phyloP scores from a whole-genome alignment of 1,140 invertebrate genomes.

The Akabosia matsudoensis region DNA sequence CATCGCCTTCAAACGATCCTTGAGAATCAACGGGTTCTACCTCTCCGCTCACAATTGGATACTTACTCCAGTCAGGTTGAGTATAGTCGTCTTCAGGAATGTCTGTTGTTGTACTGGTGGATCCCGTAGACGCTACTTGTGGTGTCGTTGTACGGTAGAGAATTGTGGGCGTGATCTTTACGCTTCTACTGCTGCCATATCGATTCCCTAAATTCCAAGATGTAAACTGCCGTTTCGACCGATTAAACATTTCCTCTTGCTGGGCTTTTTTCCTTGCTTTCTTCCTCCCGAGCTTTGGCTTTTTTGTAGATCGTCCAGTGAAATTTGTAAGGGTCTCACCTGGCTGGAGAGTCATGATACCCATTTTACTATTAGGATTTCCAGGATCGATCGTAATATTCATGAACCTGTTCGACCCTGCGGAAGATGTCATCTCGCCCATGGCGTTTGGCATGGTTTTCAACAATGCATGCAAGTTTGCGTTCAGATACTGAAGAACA shows the following conservation, averaged over 20 bases:
- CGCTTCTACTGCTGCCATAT: not conserved
- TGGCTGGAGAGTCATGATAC: not conserved
- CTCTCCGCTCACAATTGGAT: constrained; percentile 12
- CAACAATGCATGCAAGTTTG: constrained; percentile 27
- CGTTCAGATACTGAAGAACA: constrained; percentile 36
- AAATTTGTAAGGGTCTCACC: no score
- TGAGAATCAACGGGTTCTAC: not conserved
- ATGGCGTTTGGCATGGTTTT: constrained; percentile 33
- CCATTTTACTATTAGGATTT: not conserved
- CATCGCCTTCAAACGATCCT: not conserved
- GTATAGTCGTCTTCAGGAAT: constrained; percentile 18
- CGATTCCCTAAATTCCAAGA: not conserved
- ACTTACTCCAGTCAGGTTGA: constrained; percentile 15
- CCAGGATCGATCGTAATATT: not conserved
- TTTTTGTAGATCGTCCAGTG: not conserved
- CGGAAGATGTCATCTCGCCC: constrained; percentile 14
- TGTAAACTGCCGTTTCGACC: not conserved
- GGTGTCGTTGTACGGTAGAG: not conserved
- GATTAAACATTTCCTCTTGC: not conserved
- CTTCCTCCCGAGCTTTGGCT: not conserved
- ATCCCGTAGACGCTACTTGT: not conserved
- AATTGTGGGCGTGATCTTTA: not conserved
- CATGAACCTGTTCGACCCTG: not conserved
- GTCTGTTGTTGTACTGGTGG: not conserved
- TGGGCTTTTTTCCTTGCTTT: not conserved